Conservation (phyloP, 1,140 invertebrate species). For the Ruditapes philippinarum region DNA sequence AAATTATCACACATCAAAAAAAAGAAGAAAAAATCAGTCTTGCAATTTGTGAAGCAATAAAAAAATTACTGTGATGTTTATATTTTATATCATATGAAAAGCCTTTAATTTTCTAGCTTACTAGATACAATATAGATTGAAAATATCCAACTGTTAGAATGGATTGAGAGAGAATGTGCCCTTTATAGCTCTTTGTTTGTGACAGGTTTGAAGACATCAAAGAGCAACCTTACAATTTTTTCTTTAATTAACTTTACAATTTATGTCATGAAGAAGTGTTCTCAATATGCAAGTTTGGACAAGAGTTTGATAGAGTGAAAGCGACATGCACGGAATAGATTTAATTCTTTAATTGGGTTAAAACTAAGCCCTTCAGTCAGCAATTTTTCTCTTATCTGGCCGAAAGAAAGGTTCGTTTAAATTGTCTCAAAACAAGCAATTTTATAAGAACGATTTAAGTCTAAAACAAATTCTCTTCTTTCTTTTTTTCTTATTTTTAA, state of each 20-base stretch:
- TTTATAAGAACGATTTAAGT: too few species aligned
- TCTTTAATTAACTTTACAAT: conserved; percentile 6
- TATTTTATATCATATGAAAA: too few species aligned
- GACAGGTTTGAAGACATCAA: background rate
- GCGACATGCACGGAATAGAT: too few species aligned
- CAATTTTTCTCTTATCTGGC: too few species aligned
- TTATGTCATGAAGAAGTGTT: background rate
- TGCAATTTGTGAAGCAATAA: background rate
- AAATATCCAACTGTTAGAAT: background rate
- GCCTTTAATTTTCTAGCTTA: background rate
- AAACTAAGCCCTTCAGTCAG: too few species aligned
- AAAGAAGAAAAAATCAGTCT: too few species aligned
- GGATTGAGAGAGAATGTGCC: background rate
- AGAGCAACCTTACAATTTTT: background rate
- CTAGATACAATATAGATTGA: background rate
- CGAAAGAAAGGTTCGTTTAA: too few species aligned
- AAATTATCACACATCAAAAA: conserved; percentile 21
- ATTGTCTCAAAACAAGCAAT: too few species aligned
- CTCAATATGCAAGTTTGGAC: background rate
- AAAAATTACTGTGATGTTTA: conserved; percentile 7
- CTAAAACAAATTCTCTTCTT: too few species aligned
- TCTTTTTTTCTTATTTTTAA: too few species aligned
- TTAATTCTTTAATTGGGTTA: too few species aligned
- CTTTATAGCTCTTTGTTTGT: background rate
- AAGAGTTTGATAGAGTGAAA: too few species aligned